These are phyloP conservation scores for Tachina lurida DNA, from an alignment of 2,888 invertebrate genomes.

Conservation along the genomic window DNA sequence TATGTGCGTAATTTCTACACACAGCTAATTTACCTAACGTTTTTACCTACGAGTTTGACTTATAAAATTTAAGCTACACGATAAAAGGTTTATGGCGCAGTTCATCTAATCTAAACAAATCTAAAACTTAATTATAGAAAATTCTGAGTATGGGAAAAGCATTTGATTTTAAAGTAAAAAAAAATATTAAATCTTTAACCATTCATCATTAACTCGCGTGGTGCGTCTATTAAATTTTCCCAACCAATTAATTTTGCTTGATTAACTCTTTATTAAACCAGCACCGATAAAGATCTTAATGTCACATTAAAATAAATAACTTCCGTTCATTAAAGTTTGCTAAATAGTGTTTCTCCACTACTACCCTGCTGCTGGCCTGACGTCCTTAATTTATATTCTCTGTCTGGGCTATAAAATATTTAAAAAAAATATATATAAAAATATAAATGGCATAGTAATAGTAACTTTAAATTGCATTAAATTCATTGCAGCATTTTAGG, in stretches of 20 bases:
- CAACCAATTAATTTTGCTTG: conserved; percentile 46
- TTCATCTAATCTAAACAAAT: too few species aligned
- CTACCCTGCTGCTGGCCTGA: neutral
- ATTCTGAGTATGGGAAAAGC: neutral
- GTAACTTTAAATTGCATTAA: conserved; percentile 51
- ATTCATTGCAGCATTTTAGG: conserved; percentile 63
- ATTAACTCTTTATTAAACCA: conserved; percentile 53
- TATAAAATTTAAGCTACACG: too few species aligned
- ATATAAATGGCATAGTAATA: conserved; percentile 34
- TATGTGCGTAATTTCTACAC: too few species aligned
- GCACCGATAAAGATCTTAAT: conserved; percentile 52
- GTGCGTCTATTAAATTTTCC: neutral
- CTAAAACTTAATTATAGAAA: too few species aligned
- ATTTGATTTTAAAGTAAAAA: too few species aligned
- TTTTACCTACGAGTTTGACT: too few species aligned
- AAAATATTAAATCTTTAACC: too few species aligned
- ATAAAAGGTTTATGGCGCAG: too few species aligned
- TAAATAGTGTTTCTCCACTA: conserved; percentile 2
- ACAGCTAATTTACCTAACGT: too few species aligned
- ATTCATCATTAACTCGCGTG: neutral
- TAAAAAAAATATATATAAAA: conserved; percentile 24
- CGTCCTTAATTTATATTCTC: conserved; percentile 36
- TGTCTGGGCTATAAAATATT: conserved; percentile 20
- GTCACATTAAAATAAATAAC: conserved; percentile 50
- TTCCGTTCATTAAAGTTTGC: conserved; percentile 43